Percentiles rank a stretch among this genome's conserved stretches.
Evolutionary conservation across 2,888 invertebrate species (phyloP).

Genomic region (Platerodrilus igneus): DNA sequence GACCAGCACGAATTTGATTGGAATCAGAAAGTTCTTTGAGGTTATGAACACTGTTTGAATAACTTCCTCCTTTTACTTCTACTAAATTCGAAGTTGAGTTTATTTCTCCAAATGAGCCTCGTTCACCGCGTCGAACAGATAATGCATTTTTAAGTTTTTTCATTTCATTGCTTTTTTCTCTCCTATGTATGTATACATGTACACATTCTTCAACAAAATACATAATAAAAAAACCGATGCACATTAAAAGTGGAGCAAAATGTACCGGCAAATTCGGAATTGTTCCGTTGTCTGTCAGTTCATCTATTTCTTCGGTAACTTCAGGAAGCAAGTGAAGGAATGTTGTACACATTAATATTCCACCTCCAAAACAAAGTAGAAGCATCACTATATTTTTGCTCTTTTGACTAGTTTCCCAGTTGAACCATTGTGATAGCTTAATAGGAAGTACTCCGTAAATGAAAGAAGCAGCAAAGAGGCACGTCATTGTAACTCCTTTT

Average conservation of each 20-base stretch:
- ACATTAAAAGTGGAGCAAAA: constrained; percentile 67
- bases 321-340: constrained; percentile 79
- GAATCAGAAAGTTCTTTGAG: too few relatives aligned
- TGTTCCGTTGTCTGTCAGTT: constrained; percentile 50
- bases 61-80: constrained; percentile 13
- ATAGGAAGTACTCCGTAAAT: constrained; percentile 71
- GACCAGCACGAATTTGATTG: constrained; percentile 31
- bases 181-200: constrained; percentile 60
- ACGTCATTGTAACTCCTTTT: constrained; percentile 74
- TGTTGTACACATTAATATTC: constrained; percentile 75
- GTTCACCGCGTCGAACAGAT: constrained; percentile 39
- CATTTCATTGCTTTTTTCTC: constrained; percentile 30
- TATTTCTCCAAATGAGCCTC: constrained; percentile 29
- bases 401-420: constrained; percentile 55
- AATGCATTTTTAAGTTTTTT: constrained; percentile 37
- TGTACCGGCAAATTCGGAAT: constrained; percentile 57
- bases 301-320: constrained; percentile 64
- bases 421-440: constrained; percentile 61
- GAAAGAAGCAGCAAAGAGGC: constrained; percentile 71
- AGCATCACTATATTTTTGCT: constrained; percentile 55
- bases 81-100: too few relatives aligned
- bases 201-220: constrained; percentile 76
- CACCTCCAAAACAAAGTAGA: constrained; percentile 73
- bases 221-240: constrained; percentile 71
- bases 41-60: constrained; percentile 11